These are phyloP conservation scores for Homarus americanus DNA, from an alignment of 1,140 invertebrate species.

Conservation along the genomic window DNA sequence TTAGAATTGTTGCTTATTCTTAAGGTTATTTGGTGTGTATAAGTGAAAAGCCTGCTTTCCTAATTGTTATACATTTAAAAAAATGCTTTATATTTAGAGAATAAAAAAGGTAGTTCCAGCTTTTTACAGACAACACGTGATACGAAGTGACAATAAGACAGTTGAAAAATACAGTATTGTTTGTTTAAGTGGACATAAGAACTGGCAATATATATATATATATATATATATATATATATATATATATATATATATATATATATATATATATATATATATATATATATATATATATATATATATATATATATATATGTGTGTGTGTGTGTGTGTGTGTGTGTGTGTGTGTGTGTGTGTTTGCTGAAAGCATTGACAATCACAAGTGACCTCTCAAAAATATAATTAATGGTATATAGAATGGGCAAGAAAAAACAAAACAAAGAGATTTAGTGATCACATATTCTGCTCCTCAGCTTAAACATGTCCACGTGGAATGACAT, in stretches of 20 bases:
- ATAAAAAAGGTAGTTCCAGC: background rate
- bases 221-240: no score
- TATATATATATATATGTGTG: no score
- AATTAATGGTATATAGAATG: background rate
- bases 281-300: no score
- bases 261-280: no score
- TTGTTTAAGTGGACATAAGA: background rate
- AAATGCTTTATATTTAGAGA: background rate
- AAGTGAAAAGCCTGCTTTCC: slow-evolving; percentile 22
- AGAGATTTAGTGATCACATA: background rate
- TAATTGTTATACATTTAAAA: background rate
- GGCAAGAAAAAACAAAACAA: background rate
- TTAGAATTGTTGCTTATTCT: slow-evolving; percentile 55
- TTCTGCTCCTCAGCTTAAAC: background rate
- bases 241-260: no score
- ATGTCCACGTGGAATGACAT: background rate
- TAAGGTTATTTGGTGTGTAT: slow-evolving; percentile 51
- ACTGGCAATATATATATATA: no score
- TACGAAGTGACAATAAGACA: background rate
- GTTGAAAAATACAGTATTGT: background rate
- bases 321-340: no score
- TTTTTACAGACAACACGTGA: background rate
- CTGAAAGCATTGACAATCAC: slow-evolving; percentile 55
- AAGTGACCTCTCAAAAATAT: slow-evolving; percentile 17
- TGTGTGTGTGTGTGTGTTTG: background rate